A percentile compares a stretch with the other conserved stretches of the same genome.
These are phyloP conservation scores for Drosophila guanche DNA, from an alignment of 1,140 invertebrate genomes.

Conservation along the genomic window DNA sequence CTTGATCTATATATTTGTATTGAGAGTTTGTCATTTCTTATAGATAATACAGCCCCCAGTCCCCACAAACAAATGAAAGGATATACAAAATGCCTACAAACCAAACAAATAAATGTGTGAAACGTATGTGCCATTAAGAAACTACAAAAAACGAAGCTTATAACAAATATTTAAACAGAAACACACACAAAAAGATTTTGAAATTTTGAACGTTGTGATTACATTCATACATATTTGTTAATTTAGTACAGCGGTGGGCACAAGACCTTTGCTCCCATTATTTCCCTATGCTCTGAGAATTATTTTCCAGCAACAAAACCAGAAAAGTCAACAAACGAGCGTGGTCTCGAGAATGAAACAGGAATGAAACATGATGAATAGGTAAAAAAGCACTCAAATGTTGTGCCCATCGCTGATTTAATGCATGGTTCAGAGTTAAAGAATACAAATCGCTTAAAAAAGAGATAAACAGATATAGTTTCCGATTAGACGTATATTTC, in stretches of 20 bases:
- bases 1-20: conserved; percentile 41
- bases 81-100: conserved; percentile 33
- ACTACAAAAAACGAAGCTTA: conserved; percentile 33
- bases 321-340: too few species aligned
- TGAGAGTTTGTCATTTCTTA: conserved; percentile 46
- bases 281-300: too few species aligned
- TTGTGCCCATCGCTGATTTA: conserved; percentile 41
- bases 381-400: too few species aligned
- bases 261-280: too few species aligned
- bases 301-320: too few species aligned
- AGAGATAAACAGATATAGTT: conserved; percentile 36
- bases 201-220: conserved; percentile 78
- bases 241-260: too few species aligned
- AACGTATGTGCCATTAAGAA: conserved; percentile 76
- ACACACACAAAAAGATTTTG: conserved; percentile 42
- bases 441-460: conserved; percentile 17
- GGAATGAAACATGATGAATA: too few species aligned
- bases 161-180: conserved; percentile 12
- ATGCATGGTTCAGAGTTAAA: conserved; percentile 71
- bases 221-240: conserved; percentile 22
- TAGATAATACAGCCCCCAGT: conserved; percentile 24
- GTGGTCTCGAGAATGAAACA: too few species aligned
- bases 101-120: conserved; percentile 56
- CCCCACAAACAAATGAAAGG: conserved; percentile 5
- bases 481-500: conserved; percentile 20